Base-by-base conservation (phyloP, 2,888 invertebrate species). In the Temnothorax rugatulus region DNA sequence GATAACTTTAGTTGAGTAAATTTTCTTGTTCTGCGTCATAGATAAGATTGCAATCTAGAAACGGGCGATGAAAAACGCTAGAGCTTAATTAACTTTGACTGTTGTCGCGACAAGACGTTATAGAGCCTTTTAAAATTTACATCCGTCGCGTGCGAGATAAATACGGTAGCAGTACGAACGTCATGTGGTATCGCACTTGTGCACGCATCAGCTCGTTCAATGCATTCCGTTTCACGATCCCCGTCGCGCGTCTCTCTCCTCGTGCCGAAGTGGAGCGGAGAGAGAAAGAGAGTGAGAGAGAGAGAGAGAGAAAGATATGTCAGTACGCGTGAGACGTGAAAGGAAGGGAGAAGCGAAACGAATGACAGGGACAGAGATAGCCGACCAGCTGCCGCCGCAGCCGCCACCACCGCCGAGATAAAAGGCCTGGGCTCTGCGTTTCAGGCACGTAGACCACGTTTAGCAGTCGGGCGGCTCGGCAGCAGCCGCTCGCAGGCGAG, bases 371-470 rank as follows among this genome's bases (percentile, higher is more conserved):
- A 68, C 50, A 38, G 61, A 77, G 82, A 87, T 59, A 74, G 54
- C 18, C 54, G 82, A 47, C 41, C 66, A 79, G 74, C 34, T 7
- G 34, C 34, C 34, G 34, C 34, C 34, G 34, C 34, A 0, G 34
- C 34, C 34, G 34, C 34, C 34, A 7, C 29, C 2, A 25, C 71
- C 13, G n/a, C 79, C 76, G 63, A 84, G 89, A 90, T 90, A 90
- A 90, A 90, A 88, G 86, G 88, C 86, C 81, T 41, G 85, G 54
- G 38, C 50, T 88, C 74, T 84, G 86, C 87, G 89, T 85, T 89
- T 85, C 90, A 71, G 90, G 87, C 93, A 91, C 92, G 92, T 92
- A 93, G 92, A 93, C 91, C 87, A 92, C 91, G 90, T 82, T 92
- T 88, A 91, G 91, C 92, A 90, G 90, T 91, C 92, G 91, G 87